phyloP scores from a whole-genome alignment of 2,113 vertebrate genomes.

The Phycodurus eques region DNA sequence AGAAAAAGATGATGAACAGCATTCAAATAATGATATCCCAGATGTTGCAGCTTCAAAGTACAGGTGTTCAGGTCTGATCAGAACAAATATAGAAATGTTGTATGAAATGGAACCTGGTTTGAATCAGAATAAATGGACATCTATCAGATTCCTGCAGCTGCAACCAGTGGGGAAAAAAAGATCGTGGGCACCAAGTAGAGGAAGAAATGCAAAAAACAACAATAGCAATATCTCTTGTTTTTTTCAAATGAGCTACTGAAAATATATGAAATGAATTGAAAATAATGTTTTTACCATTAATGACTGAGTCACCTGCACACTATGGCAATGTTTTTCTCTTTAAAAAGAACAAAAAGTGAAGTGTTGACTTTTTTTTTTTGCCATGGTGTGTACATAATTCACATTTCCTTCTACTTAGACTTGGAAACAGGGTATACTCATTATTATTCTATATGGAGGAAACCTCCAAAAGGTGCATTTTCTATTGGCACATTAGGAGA shows the following conservation, averaged over 20 bases:
- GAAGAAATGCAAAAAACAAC: constrained; percentile 37
- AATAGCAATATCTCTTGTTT: constrained; percentile 40
- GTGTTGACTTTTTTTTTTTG: constrained; percentile 29
- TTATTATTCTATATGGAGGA: constrained; percentile 40
- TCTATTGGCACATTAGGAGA: not conserved
- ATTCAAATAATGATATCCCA: constrained; percentile 99
- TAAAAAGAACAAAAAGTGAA: constrained; percentile 25
- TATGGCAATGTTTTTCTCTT: constrained; percentile 52
- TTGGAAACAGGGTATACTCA: constrained; percentile 76
- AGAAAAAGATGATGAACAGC: constrained; percentile 99
- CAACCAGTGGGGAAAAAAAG: constrained; percentile 43
- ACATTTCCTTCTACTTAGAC: constrained; percentile 52
- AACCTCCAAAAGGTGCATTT: constrained; percentile 23
- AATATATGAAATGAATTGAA: constrained; percentile 63
- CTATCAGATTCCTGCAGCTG: constrained; percentile 57
- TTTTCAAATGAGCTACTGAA: constrained; percentile 53
- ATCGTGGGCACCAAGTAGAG: constrained; percentile 40
- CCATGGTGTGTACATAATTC: constrained; percentile 28
- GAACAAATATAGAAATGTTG: constrained; percentile 67
- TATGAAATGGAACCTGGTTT: constrained; percentile 49
- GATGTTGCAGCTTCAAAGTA: constrained; percentile 97
- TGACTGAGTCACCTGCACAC: constrained; percentile 49
- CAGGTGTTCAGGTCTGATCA: constrained; percentile 95
- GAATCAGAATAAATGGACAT: constrained; percentile 41
- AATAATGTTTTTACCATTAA: constrained; percentile 44